phyloP scores from a whole-genome alignment of 2,888 invertebrate species.

The Eilema caniola region DNA sequence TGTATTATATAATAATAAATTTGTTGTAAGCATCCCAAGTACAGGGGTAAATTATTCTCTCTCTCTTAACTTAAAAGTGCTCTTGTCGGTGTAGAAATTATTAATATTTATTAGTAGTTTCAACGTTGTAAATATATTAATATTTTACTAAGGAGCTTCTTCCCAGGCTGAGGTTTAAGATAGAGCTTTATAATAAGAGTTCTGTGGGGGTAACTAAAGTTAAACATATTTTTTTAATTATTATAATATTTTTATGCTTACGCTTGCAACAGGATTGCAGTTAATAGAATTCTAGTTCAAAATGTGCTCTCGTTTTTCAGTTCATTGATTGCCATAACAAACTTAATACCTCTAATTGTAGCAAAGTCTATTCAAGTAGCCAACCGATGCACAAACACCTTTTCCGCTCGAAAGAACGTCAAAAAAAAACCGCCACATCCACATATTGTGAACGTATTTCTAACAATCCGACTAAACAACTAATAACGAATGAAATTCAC shows the following conservation, averaged over 20 bases:
- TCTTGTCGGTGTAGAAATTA: too few relatives aligned
- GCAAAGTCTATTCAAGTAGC: slow-evolving; percentile 75
- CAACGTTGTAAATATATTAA: too few relatives aligned
- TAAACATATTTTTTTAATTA: not conserved
- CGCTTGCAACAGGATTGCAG: slow-evolving; percentile 32
- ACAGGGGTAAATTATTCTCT: too few relatives aligned
- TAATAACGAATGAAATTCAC: slow-evolving; percentile 75
- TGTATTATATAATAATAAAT: not conserved
- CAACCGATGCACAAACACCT: slow-evolving; percentile 76
- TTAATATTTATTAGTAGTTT: too few relatives aligned
- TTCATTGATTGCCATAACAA: slow-evolving; percentile 57
- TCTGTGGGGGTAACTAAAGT: too few relatives aligned
- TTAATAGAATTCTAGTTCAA: slow-evolving; percentile 35
- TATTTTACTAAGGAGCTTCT: too few relatives aligned
- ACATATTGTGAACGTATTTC: slow-evolving; percentile 75
- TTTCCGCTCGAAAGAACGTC: slow-evolving; percentile 67
- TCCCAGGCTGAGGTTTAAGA: too few relatives aligned
- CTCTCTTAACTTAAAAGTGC: too few relatives aligned
- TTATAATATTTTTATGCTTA: slow-evolving; percentile 1
- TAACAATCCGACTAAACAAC: slow-evolving; percentile 69
- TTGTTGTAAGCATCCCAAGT: slow-evolving; percentile 7
- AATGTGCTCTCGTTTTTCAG: slow-evolving; percentile 50
- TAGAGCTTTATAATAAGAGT: too few relatives aligned
- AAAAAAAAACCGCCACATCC: slow-evolving; percentile 72
- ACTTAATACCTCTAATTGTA: slow-evolving; percentile 73